phyloP scores from a whole-genome alignment of 2,113 vertebrate species.

The Perca fluviatilis region DNA sequence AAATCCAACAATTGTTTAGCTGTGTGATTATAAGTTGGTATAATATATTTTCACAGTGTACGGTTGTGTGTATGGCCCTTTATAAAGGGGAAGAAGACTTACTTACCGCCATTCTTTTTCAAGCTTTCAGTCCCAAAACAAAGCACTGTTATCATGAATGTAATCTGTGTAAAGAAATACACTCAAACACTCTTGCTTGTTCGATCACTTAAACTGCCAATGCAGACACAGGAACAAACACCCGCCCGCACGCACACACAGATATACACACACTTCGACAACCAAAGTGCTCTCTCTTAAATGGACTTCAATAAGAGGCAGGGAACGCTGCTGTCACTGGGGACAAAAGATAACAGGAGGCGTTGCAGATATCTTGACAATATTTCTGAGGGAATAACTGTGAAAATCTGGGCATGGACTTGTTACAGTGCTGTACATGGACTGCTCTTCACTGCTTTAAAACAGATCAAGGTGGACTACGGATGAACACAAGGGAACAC shows the following conservation, averaged over 20 bases:
- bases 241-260: slow-evolving; percentile 48
- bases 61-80: slow-evolving; percentile 25
- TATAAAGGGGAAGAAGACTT: slow-evolving; percentile 34
- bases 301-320: slow-evolving; percentile 81
- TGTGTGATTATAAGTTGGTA: slow-evolving; percentile 37
- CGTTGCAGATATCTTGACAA: slow-evolving; percentile 74
- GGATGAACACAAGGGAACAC: slow-evolving; percentile 74
- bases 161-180: slow-evolving; percentile 76
- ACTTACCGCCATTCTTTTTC: slow-evolving; percentile 64
- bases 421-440: slow-evolving; percentile 64
- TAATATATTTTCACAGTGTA: slow-evolving; percentile 40
- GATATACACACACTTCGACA: slow-evolving; percentile 77
- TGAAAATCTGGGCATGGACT: slow-evolving; percentile 75
- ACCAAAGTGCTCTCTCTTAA: slow-evolving; percentile 89
- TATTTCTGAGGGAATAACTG: slow-evolving; percentile 81
- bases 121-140: slow-evolving; percentile 59
- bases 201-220: slow-evolving; percentile 70
- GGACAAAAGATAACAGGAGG: slow-evolving; percentile 71
- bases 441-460: slow-evolving; percentile 62
- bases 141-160: slow-evolving; percentile 82
- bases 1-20: slow-evolving; percentile 8
- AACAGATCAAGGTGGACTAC: slow-evolving; percentile 67
- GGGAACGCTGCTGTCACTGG: slow-evolving; percentile 72
- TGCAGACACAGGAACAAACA: slow-evolving; percentile 58
- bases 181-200: slow-evolving; percentile 59